Evolutionary conservation across 1,140 invertebrate species (phyloP).

Genomic region (Paraescarpia echinospica): DNA sequence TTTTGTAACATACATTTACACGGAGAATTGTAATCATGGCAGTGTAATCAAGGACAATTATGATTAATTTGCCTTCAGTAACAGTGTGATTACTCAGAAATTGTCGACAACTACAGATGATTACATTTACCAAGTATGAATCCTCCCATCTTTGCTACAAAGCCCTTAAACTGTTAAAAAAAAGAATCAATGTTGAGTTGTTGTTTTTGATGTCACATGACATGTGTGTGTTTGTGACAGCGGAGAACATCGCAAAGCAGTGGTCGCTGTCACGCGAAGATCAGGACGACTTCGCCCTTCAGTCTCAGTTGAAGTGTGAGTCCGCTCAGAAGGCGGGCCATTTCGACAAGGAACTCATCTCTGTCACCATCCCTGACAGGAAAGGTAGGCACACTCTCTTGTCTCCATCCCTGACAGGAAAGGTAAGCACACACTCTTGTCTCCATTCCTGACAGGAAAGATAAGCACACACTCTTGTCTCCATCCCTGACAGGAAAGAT

Average conservation of each 20-base stretch:
- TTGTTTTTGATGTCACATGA: neutral
- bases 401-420: neutral
- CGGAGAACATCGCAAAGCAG: constrained; percentile 77
- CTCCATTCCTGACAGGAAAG: neutral
- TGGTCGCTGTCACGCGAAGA: constrained; percentile 71
- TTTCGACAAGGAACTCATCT: constrained; percentile 64
- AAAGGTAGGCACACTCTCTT: constrained; percentile 36
- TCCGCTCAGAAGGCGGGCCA: constrained; percentile 66
- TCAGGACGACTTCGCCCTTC: constrained; percentile 75
- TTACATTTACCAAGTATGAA: too few relatives aligned
- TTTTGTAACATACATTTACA: too few relatives aligned
- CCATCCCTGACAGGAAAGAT: too few relatives aligned
- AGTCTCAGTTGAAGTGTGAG: constrained; percentile 74
- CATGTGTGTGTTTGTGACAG: constrained; percentile 36
- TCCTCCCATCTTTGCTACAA: neutral
- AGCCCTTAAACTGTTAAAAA: neutral
- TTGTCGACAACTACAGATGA: too few relatives aligned
- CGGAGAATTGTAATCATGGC: too few relatives aligned
- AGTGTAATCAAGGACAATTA: too few relatives aligned
- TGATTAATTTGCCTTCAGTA: too few relatives aligned
- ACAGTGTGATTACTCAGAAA: too few relatives aligned
- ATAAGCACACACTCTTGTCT: neutral
- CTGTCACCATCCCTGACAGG: constrained; percentile 47
- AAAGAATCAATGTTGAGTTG: neutral
- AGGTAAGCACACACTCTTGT: neutral